Percentiles rank a stretch among this genome's conserved stretches.
phyloP scores from a whole-genome alignment of 2,888 invertebrate genomes.

The Tubulanus polymorphus region DNA sequence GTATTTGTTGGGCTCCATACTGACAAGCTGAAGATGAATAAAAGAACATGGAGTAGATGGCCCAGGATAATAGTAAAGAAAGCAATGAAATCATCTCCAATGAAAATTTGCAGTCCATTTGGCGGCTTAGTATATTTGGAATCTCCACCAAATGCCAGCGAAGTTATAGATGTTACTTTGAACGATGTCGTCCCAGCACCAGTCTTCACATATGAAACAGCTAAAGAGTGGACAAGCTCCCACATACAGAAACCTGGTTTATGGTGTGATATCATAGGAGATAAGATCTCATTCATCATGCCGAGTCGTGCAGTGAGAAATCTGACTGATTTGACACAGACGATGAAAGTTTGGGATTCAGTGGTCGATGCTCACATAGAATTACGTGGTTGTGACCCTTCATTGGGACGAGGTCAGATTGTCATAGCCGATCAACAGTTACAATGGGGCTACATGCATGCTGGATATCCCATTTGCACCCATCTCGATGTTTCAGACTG shows the following conservation, averaged over 20 bases:
- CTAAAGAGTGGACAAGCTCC: slow-evolving; percentile 10
- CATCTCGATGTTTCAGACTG: slow-evolving; percentile 21
- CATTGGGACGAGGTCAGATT: slow-evolving; percentile 13
- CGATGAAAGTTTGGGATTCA: slow-evolving; percentile 22
- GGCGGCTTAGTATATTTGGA: background rate
- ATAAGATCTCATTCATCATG: slow-evolving; percentile 20
- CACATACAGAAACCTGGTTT: slow-evolving; percentile 12
- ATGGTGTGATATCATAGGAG: slow-evolving; percentile 27
- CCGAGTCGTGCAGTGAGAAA: slow-evolving; percentile 20
- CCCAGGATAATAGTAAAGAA: background rate
- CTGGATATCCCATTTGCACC: slow-evolving; percentile 29
- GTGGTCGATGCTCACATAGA: slow-evolving; percentile 20
- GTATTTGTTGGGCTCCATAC: background rate
- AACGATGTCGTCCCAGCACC: background rate
- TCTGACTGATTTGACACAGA: slow-evolving; percentile 14
- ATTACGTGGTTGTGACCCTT: slow-evolving; percentile 17
- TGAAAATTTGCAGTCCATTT: background rate
- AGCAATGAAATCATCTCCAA: background rate
- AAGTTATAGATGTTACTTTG: background rate
- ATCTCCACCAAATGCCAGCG: background rate
- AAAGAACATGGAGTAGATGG: background rate
- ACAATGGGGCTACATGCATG: slow-evolving; percentile 22
- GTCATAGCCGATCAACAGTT: slow-evolving; percentile 23
- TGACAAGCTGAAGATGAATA: background rate
- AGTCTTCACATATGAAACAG: slow-evolving; percentile 5